Percentiles rank a stretch among this genome's conserved stretches.
Conservation (phyloP, 1,140 invertebrate species). For the Zaprionus nigranus region DNA sequence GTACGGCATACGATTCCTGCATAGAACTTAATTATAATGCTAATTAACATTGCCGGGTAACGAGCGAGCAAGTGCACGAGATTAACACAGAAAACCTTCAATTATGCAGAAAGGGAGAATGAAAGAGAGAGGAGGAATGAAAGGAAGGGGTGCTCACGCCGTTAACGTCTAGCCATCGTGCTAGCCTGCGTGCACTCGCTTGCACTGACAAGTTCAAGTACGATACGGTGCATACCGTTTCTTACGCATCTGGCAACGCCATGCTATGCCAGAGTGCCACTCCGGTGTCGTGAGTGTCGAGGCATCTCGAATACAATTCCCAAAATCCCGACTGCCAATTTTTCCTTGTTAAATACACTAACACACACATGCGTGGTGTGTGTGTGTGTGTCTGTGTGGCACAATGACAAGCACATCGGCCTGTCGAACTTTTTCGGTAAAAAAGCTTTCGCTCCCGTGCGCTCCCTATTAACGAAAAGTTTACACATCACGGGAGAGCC, state of each 20-base stretch:
- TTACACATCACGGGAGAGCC: constrained; percentile 51
- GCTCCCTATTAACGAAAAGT: constrained; percentile 43
- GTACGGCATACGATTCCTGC: background rate
- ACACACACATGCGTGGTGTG: background rate
- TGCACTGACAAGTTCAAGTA: constrained; percentile 67
- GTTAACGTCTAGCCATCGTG: constrained; percentile 2
- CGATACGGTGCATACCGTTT: constrained; percentile 41
- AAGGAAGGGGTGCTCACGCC: too few species aligned
- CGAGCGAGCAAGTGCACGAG: constrained; percentile 6
- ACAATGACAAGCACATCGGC: constrained; percentile 29
- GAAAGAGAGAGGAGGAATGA: too few species aligned
- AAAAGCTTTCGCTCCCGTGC: constrained; percentile 73
- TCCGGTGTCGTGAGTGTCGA: constrained; percentile 18
- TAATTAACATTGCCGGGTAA: constrained; percentile 21
- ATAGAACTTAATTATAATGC: constrained; percentile 43
- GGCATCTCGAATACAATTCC: constrained; percentile 65
- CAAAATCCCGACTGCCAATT: constrained; percentile 77
- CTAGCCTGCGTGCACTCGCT: background rate
- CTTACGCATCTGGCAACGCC: constrained; percentile 69
- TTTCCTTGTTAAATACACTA: constrained; percentile 73
- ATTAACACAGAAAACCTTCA: constrained; percentile 14
- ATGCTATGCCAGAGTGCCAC: constrained; percentile 2
- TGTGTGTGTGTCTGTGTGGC: constrained; percentile 2
- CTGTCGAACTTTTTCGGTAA: constrained; percentile 55
- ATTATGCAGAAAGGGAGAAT: constrained; percentile 1